These are phyloP conservation scores for Spodoptera frugiperda DNA, from an alignment of 1,140 invertebrate species.

Conservation along the genomic window DNA sequence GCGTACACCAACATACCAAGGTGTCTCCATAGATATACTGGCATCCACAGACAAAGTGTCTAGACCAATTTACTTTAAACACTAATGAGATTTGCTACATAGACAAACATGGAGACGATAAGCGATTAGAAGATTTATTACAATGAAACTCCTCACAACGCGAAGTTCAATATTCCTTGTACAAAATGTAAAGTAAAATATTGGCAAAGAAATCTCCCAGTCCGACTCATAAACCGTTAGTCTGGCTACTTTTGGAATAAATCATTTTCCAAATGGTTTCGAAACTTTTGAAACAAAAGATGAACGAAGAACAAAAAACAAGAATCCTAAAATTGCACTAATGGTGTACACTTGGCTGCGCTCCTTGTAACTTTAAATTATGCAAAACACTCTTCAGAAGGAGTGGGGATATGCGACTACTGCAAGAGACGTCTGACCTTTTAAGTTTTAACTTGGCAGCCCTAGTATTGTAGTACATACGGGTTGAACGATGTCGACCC, in stretches of 20 bases:
- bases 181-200: neutral
- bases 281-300: slow-evolving; percentile 10
- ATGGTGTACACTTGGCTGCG: neutral
- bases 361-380: slow-evolving; percentile 33
- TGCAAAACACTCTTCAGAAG: slow-evolving; percentile 15
- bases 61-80: too few species aligned
- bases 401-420: slow-evolving; percentile 7
- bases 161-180: neutral
- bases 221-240: slow-evolving; percentile 13
- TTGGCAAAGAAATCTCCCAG: neutral
- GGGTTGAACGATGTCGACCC: neutral
- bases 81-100: too few species aligned
- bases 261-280: neutral
- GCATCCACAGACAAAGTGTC: too few species aligned
- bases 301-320: neutral
- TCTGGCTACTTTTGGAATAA: slow-evolving; percentile 9
- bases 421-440: neutral
- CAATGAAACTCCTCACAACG: too few species aligned
- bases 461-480: neutral
- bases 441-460: slow-evolving; percentile 4
- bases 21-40: too few species aligned
- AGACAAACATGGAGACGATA: too few species aligned
- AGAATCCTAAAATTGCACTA: slow-evolving; percentile 10
- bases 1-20: too few species aligned
- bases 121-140: too few species aligned